A percentile compares a stretch with the other conserved stretches of the same genome.
phyloP scores from a whole-genome alignment of 1,140 invertebrate genomes.

The Bicyclus anynana region DNA sequence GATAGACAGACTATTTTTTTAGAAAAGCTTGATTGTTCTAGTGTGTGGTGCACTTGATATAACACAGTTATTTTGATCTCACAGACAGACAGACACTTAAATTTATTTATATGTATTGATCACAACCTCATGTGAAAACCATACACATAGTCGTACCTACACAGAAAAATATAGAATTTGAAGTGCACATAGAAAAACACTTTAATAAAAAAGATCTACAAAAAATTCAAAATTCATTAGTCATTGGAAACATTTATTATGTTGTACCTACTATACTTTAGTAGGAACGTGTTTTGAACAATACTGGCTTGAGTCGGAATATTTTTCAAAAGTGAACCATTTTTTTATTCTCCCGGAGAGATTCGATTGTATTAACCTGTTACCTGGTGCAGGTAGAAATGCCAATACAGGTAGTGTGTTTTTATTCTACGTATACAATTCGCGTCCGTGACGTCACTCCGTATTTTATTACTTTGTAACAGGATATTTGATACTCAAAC shows the following conservation, averaged over 20 bases:
- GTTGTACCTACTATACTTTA: neutral
- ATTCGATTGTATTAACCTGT: conserved; percentile 25
- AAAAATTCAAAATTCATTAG: neutral
- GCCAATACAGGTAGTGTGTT: conserved; percentile 22
- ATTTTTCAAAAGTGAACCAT: conserved; percentile 16
- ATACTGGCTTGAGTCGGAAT: conserved; percentile 2
- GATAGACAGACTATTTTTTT: no score
- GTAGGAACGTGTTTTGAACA: conserved; percentile 17
- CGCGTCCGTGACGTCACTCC: conserved; percentile 13
- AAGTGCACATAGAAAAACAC: neutral
- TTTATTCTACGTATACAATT: conserved; percentile 15
- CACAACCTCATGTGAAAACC: no score
- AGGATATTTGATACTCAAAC: neutral
- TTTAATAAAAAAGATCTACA: neutral
- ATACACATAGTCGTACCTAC: no score
- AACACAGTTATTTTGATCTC: no score
- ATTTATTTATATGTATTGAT: no score
- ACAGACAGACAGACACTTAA: no score
- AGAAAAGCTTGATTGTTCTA: no score
- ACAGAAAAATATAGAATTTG: neutral
- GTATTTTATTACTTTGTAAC: neutral
- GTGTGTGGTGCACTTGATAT: no score
- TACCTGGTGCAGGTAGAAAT: conserved; percentile 32
- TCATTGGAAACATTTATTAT: neutral
- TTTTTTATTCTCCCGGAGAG: conserved; percentile 19